phyloP scores from a whole-genome alignment of 2,888 invertebrate genomes.

The Venustoraphidia nigricollis region DNA sequence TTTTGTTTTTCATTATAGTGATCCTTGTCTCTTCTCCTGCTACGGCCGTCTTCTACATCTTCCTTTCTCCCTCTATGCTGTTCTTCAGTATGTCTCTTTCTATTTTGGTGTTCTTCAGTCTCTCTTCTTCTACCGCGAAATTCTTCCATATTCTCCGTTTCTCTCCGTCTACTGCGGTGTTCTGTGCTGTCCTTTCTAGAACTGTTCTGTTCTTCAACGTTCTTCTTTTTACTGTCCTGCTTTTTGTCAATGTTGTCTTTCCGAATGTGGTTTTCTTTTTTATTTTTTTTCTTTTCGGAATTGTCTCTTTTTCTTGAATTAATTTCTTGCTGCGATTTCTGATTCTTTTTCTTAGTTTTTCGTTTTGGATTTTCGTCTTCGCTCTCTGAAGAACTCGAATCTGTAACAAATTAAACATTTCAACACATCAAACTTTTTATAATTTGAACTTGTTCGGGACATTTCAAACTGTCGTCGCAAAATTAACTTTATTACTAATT shows the following conservation, averaged over 20 bases:
- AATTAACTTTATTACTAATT: too few relatives aligned
- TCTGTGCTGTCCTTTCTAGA: constrained; percentile 8
- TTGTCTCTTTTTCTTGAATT: constrained; percentile 5
- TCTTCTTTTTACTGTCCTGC: constrained; percentile 13
- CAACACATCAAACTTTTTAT: too few relatives aligned
- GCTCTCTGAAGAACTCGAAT: constrained; percentile 18
- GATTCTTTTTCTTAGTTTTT: constrained; percentile 8
- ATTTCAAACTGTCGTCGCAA: too few relatives aligned
- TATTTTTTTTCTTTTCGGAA: not conserved
- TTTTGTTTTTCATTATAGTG: constrained; percentile 18
- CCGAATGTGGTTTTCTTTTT: constrained; percentile 6
- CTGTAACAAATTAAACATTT: constrained; percentile 9
- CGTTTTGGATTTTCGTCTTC: constrained; percentile 11
- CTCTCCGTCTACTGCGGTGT: constrained; percentile 13
- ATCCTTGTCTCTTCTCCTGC: not conserved
- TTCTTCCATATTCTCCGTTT: constrained; percentile 10
- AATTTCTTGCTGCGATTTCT: constrained; percentile 4
- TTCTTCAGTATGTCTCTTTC: constrained; percentile 13
- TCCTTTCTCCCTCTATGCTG: constrained; percentile 7
- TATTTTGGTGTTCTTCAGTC: constrained; percentile 10
- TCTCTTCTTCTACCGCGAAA: constrained; percentile 12
- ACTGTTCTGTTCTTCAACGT: constrained; percentile 11
- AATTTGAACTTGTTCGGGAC: too few relatives aligned
- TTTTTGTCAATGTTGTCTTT: constrained; percentile 5
- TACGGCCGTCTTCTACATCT: too few relatives aligned